A percentile compares a stretch with the other conserved stretches of the same genome.
Conservation (phyloP, 2,888 invertebrate genomes). For the Clepsis dumicolana region DNA sequence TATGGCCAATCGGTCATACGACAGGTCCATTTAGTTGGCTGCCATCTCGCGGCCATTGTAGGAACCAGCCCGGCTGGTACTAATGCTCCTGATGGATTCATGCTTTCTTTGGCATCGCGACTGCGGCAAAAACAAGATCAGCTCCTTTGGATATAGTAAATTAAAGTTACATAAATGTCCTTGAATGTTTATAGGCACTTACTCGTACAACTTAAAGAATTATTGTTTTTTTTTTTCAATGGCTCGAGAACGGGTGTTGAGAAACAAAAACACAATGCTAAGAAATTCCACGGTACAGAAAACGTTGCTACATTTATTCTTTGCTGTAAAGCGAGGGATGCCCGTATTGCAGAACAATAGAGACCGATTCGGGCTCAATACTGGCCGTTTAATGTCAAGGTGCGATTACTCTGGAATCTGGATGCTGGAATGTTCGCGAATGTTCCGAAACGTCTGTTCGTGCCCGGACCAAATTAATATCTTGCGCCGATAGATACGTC, state of each 20-base stretch:
- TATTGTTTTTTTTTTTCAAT: conserved; percentile 8
- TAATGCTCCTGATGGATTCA: conserved; percentile 35
- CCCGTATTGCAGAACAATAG: conserved; percentile 62
- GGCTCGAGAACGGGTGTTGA: conserved; percentile 15
- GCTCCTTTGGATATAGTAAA: conserved; percentile 9
- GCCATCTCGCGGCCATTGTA: conserved; percentile 74
- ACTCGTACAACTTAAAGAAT: conserved; percentile 13
- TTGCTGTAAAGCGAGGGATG: conserved; percentile 25
- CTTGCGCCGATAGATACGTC: conserved; percentile 46
- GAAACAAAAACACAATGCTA: conserved; percentile 40
- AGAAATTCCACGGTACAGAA: conserved; percentile 36
- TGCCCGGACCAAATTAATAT: conserved; percentile 59
- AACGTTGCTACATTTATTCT: conserved; percentile 36
- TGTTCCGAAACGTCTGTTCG: conserved; percentile 58
- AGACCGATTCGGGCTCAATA: conserved; percentile 53
- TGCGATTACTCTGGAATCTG: conserved; percentile 53
- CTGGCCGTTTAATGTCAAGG: conserved; percentile 56
- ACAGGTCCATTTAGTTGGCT: conserved; percentile 72
- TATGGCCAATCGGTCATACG: conserved; percentile 71
- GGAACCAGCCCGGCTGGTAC: conserved; percentile 30
- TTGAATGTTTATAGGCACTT: not conserved
- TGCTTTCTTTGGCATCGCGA: conserved; percentile 32
- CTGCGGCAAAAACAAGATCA: conserved; percentile 20
- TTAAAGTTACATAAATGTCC: not conserved
- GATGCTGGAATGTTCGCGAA: conserved; percentile 55